A percentile compares a stretch with the other conserved stretches of the same genome.
phyloP scores from a whole-genome alignment of 2,888 invertebrate species.

The Sphaerophoria rueppellii region DNA sequence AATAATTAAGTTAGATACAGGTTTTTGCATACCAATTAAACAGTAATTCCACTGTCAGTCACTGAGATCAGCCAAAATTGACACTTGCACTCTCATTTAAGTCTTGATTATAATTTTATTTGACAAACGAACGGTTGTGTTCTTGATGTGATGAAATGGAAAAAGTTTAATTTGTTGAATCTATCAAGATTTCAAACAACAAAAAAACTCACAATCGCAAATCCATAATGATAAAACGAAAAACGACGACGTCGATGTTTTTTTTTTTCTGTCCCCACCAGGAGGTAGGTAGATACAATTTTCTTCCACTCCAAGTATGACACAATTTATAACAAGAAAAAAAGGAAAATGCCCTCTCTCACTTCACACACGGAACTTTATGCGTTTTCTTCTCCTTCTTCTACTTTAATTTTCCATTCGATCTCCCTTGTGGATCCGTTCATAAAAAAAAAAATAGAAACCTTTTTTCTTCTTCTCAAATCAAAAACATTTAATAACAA shows the following conservation, averaged over 20 bases:
- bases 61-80: slow-evolving; percentile 37
- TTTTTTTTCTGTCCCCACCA: not conserved
- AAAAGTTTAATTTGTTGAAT: not conserved
- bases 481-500: not conserved
- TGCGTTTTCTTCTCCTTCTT: not conserved
- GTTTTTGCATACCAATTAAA: slow-evolving; percentile 56
- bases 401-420: slow-evolving; percentile 20
- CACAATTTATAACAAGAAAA: not conserved
- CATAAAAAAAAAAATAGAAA: not conserved
- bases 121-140: not conserved
- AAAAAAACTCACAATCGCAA: slow-evolving; percentile 12
- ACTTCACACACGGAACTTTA: slow-evolving; percentile 6
- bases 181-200: not conserved
- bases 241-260: not conserved
- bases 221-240: slow-evolving; percentile 24
- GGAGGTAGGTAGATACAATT: slow-evolving; percentile 8
- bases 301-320: slow-evolving; percentile 11
- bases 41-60: slow-evolving; percentile 22
- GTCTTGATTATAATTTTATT: not conserved
- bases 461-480: not conserved
- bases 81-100: slow-evolving; percentile 49
- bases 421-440: slow-evolving; percentile 10
- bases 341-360: not conserved
- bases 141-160: not conserved
- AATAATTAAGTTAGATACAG: not conserved